Base-by-base conservation (phyloP, 2,113 vertebrate species). In the Ondatra zibethicus region DNA sequence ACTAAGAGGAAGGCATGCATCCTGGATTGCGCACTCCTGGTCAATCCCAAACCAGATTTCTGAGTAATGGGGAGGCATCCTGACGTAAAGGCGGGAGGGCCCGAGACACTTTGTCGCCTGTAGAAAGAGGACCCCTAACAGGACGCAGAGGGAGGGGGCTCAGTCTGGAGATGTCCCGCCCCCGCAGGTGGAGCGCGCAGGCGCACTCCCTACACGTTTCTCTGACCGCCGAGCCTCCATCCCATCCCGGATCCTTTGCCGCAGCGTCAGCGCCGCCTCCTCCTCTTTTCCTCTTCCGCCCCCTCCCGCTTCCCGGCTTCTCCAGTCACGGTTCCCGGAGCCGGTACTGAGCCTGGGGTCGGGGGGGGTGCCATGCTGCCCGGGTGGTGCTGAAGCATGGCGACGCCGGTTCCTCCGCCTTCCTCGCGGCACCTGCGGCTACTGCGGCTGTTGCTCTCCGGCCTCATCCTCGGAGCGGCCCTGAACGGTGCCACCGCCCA, bases 301-400 rank as follows among this genome's bases (percentile, higher is more conserved):
- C 4, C 76, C 86, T 9, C 84, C 70, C 1, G 39, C 89, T 11
- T 58, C 47, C 21, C 55, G 33, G 65, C 89, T 68, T 77, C 94
- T 82, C 61, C 70, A 0, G 45, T n/a, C 86, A 81, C 55, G 42
- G 47, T 39, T 73, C 84, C 89, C 11, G 66, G 89, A 94, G 87
- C 72, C 92, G 39, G 82, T 92, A 73, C 89, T 47, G 66, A 89
- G 92, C 63, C 93, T 77, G 52, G 88, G 91, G 72, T 87, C 39
- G 39, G 55, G n/a, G 55, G n/a, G 66, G 94, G 92, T 96, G 97
- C 97, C 96, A 98, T 98, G 97, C 96, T 95, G 96, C 95, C 96
- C 92, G 78, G 84, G 94, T 93, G 91, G 96, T 93, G 89, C 92
- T 97, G 97, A 97, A 97, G 88, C 96, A 97, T 97, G 97, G 96